A percentile compares a stretch with the other conserved stretches of the same genome.
phyloP scores from a whole-genome alignment of 1,140 invertebrate genomes.

The Lasioglossum baleicum region DNA sequence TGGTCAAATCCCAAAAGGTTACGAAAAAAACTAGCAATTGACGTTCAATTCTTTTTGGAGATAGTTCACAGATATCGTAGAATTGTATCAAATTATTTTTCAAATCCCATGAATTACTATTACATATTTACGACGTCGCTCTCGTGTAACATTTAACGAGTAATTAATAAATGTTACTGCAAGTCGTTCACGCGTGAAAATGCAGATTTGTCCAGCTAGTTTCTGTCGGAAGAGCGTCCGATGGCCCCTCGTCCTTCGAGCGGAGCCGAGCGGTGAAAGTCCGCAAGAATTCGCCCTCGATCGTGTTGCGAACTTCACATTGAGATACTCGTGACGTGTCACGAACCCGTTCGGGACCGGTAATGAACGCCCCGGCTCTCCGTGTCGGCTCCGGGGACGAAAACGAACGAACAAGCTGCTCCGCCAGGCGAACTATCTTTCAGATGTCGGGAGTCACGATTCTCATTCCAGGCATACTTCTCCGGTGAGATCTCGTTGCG shows the following conservation, averaged over 20 bases:
- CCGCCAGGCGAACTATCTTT: constrained; percentile 6
- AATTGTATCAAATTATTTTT: no score
- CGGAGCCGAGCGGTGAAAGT: constrained; percentile 56
- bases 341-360: constrained; percentile 54
- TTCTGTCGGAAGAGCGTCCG: no score
- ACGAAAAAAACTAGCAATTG: no score
- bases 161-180: no score
- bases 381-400: constrained; percentile 17
- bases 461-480: constrained; percentile 27
- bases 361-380: constrained; percentile 43
- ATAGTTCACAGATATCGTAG: no score
- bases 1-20: no score
- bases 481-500: not conserved
- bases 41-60: no score
- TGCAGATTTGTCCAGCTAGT: not conserved
- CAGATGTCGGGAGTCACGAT: constrained; percentile 27
- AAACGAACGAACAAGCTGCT: constrained; percentile 1
- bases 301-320: constrained; percentile 69
- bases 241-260: constrained; percentile 40
- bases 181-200: constrained; percentile 12
- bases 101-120: no score
- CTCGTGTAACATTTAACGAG: no score
- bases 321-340: constrained; percentile 67
- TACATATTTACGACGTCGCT: no score
- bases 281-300: constrained; percentile 64